A percentile compares a stretch with the other conserved stretches of the same genome.
These are phyloP conservation scores for Merluccius polli DNA, from an alignment of 2,797 vertebrate genomes.

Conservation along the genomic window DNA sequence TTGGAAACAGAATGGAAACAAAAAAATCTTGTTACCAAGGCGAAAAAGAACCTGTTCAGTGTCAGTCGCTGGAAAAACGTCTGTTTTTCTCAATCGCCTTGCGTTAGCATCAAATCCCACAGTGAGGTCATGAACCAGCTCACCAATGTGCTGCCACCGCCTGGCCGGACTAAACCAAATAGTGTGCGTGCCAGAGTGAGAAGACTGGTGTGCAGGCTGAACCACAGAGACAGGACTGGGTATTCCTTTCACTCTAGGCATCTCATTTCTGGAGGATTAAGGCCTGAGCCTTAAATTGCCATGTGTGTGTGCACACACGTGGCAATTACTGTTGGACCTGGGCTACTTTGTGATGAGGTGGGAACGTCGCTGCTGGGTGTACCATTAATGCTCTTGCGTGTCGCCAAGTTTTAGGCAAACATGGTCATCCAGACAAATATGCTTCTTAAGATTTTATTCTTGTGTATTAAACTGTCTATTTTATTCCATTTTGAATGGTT, in stretches of 20 bases:
- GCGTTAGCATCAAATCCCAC: background rate
- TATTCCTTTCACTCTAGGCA: conserved; percentile 3
- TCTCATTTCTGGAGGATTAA: conserved; percentile 25
- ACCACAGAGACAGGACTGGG: background rate
- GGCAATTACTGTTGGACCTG: conserved; percentile 3
- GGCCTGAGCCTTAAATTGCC: conserved; percentile 39
- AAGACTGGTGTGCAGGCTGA: conserved; percentile 19
- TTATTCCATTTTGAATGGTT: background rate
- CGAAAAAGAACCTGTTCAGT: background rate
- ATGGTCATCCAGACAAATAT: no score
- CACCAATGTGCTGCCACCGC: background rate
- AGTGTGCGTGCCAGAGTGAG: background rate
- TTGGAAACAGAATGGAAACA: background rate
- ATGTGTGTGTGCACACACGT: conserved; percentile 9
- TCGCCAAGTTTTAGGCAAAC: background rate
- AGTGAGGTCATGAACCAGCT: background rate
- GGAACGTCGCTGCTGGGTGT: background rate
- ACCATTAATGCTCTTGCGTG: background rate
- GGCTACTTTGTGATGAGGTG: background rate
- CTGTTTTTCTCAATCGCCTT: background rate
- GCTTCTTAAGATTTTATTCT: background rate
- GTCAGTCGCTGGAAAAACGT: background rate
- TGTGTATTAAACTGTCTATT: background rate
- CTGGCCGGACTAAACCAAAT: background rate
- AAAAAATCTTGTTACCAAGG: background rate